These are phyloP conservation scores for Oreochromis spilurus DNA, from an alignment of 2,113 vertebrate species.

Conservation along the genomic window DNA sequence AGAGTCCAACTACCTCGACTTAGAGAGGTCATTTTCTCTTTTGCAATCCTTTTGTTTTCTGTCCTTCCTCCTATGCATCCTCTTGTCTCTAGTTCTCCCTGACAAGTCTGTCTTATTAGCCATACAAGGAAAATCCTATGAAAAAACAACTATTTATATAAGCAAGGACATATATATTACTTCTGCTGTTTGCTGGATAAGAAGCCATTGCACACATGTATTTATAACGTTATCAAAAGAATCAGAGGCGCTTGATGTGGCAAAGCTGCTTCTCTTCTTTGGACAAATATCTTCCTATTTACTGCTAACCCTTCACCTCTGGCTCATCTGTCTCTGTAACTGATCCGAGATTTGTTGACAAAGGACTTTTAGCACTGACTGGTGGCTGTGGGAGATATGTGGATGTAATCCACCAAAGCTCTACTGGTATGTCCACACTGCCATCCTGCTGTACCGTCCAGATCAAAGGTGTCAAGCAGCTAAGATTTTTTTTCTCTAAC, in stretches of 20 bases:
- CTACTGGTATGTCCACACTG: slow-evolving; percentile 46
- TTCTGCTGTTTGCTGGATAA: slow-evolving; percentile 21
- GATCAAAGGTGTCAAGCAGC: slow-evolving; percentile 65
- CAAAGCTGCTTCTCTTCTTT: background rate
- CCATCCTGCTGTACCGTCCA: slow-evolving; percentile 29
- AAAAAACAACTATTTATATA: slow-evolving; percentile 21
- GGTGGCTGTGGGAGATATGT: slow-evolving; percentile 59
- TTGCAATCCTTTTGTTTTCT: slow-evolving; percentile 7
- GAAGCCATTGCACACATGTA: background rate
- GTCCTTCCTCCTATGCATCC: background rate
- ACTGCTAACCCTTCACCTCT: slow-evolving; percentile 24
- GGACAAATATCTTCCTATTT: slow-evolving; percentile 37
- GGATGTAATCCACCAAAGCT: slow-evolving; percentile 63
- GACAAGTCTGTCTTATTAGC: background rate
- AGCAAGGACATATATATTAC: slow-evolving; percentile 26
- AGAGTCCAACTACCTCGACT: slow-evolving; percentile 41
- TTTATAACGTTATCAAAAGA: slow-evolving; percentile 37
- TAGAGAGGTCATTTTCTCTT: slow-evolving; percentile 51
- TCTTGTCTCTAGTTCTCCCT: background rate
- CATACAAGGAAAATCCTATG: background rate
- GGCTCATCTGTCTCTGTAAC: slow-evolving; percentile 34
- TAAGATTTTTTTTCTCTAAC: slow-evolving; percentile 41
- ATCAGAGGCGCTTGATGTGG: slow-evolving; percentile 1
- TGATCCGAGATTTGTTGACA: slow-evolving; percentile 60
- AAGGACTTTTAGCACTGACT: slow-evolving; percentile 49